Evolutionary conservation across 2,797 vertebrate species (phyloP).

Genomic region (Schizopygopsis pylzovi): DNA sequence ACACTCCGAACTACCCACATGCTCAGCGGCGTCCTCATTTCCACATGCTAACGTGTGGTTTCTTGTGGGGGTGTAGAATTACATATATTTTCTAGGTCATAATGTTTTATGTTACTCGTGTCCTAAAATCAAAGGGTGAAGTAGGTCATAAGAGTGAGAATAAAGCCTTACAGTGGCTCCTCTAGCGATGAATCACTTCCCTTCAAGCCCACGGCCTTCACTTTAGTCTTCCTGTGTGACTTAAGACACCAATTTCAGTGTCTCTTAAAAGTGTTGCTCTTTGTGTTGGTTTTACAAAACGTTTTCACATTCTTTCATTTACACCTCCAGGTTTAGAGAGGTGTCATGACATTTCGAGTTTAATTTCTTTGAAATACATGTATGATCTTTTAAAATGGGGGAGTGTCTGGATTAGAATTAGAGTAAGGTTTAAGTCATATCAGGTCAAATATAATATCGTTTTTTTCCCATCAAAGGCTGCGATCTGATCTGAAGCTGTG

Average conservation of each 20-base stretch:
- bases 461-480: background rate
- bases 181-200: conserved; percentile 54
- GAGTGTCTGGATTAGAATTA: background rate
- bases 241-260: background rate
- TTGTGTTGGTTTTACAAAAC: background rate
- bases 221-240: background rate
- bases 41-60: background rate
- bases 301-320: background rate
- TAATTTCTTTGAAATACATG: background rate
- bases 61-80: conserved; percentile 6
- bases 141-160: conserved; percentile 66
- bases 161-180: conserved; percentile 15
- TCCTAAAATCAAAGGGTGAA: conserved; percentile 51
- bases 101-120: conserved; percentile 56
- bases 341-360: conserved; percentile 11
- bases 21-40: background rate
- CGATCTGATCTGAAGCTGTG: background rate
- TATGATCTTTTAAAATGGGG: background rate
- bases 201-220: conserved; percentile 52
- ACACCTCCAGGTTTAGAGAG: conserved; percentile 19
- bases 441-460: background rate
- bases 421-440: background rate
- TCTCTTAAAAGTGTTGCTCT: background rate
- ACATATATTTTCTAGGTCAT: conserved; percentile 74
- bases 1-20: background rate